These are phyloP conservation scores for Halesus radiatus DNA, from an alignment of 1,140 invertebrate genomes.

Conservation along the genomic window DNA sequence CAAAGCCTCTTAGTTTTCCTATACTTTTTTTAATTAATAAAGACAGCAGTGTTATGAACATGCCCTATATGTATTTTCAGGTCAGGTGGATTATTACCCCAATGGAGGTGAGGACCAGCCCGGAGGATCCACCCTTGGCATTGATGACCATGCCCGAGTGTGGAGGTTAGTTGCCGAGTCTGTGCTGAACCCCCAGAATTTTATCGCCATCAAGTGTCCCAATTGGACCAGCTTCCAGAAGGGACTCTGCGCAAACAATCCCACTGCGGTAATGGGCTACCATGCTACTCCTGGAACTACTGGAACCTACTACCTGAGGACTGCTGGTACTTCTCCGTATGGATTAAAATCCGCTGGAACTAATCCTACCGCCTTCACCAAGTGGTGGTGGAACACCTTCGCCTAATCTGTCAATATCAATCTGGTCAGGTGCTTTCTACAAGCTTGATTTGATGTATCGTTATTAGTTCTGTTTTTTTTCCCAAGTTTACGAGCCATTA, in stretches of 20 bases:
- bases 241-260: slow-evolving; percentile 65
- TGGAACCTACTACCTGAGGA: slow-evolving; percentile 70
- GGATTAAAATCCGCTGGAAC: neutral
- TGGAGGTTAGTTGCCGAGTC: slow-evolving; percentile 75
- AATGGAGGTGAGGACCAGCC: slow-evolving; percentile 77
- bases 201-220: slow-evolving; percentile 68
- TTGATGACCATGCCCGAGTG: slow-evolving; percentile 76
- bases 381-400: slow-evolving; percentile 2
- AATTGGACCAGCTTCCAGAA: slow-evolving; percentile 67
- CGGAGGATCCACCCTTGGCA: slow-evolving; percentile 66
- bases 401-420: too few relatives aligned
- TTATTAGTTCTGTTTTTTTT: too few relatives aligned
- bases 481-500: too few relatives aligned
- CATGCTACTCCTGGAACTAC: slow-evolving; percentile 64
- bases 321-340: neutral
- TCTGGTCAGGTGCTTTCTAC: too few relatives aligned
- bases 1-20: too few relatives aligned
- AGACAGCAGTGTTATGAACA: too few relatives aligned
- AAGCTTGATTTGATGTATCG: too few relatives aligned
- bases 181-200: slow-evolving; percentile 69
- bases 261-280: slow-evolving; percentile 70
- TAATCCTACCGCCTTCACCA: neutral
- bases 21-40: too few relatives aligned
- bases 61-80: slow-evolving; percentile 59
- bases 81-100: slow-evolving; percentile 85